Evolutionary conservation across 2,797 vertebrate genomes (phyloP).

Genomic region (Coracias cyanogaster): DNA sequence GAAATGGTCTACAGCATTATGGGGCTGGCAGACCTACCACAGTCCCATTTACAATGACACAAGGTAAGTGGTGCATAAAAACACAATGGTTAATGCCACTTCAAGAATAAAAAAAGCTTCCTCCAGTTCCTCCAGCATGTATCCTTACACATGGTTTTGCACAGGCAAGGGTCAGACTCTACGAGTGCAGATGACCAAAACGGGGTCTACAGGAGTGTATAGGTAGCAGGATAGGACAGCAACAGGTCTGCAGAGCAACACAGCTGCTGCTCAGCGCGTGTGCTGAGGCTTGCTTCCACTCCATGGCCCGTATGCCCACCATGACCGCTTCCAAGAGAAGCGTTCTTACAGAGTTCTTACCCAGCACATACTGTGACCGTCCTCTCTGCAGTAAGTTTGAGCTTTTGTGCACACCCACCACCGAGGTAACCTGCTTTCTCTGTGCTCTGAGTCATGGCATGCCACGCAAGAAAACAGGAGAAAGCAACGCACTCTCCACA

Average conservation of each 20-base stretch:
- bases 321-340: background rate
- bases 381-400: background rate
- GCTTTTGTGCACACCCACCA: background rate
- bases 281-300: background rate
- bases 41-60: background rate
- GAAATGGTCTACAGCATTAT: background rate
- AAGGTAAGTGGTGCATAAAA: background rate
- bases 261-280: background rate
- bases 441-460: fast-evolving
- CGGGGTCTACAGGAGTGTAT: background rate
- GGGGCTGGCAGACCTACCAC: slow-evolving; percentile 43
- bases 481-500: background rate
- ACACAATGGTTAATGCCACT: background rate
- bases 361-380: fast-evolving
- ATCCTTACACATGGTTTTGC: background rate
- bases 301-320: too few relatives aligned
- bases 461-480: background rate
- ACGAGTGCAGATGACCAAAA: background rate
- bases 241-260: background rate
- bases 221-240: background rate
- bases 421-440: background rate
- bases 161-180: background rate
- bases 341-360: fast-evolving
- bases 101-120: background rate
- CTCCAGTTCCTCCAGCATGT: background rate